Evolutionary conservation across 2,888 invertebrate genomes (phyloP).

Genomic region (Metopia argyrocephala): DNA sequence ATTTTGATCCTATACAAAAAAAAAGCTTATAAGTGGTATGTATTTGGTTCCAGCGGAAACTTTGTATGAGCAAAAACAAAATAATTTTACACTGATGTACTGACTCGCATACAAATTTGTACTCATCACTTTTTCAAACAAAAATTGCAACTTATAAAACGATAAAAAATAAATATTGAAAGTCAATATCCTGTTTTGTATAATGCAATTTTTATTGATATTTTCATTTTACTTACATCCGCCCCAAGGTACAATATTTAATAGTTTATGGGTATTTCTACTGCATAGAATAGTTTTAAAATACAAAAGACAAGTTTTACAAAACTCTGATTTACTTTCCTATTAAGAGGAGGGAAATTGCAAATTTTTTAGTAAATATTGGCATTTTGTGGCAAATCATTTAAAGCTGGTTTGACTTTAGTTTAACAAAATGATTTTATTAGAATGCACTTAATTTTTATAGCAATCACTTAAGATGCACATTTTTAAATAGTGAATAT

Average conservation of each 20-base stretch:
- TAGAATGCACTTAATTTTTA: background rate
- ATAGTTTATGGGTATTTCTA: background rate
- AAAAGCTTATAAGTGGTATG: conserved; percentile 60
- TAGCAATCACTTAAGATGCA: background rate
- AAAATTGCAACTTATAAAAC: conserved; percentile 21
- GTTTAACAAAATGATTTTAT: background rate
- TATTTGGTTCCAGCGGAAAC: conserved; percentile 55
- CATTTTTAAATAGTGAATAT: background rate
- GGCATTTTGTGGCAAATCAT: background rate
- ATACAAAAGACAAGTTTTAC: background rate
- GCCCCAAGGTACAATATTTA: conserved; percentile 54
- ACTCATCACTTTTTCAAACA: background rate
- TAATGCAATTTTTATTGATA: conserved; percentile 69
- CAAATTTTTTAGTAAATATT: too few species aligned
- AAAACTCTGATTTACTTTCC: conserved; percentile 35
- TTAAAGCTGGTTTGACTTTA: background rate
- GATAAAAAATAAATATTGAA: conserved; percentile 23
- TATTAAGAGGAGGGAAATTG: conserved; percentile 19
- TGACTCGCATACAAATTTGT: background rate
- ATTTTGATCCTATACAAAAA: conserved; percentile 56
- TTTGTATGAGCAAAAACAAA: conserved; percentile 42
- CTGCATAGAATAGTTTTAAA: background rate
- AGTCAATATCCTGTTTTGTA: conserved; percentile 67
- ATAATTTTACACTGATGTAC: background rate
- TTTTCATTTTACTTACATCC: conserved; percentile 63